A percentile compares a stretch with the other conserved stretches of the same genome.
These are phyloP conservation scores for Periophthalmus modestus DNA, from an alignment of 2,113 vertebrate genomes.

Conservation along the genomic window DNA sequence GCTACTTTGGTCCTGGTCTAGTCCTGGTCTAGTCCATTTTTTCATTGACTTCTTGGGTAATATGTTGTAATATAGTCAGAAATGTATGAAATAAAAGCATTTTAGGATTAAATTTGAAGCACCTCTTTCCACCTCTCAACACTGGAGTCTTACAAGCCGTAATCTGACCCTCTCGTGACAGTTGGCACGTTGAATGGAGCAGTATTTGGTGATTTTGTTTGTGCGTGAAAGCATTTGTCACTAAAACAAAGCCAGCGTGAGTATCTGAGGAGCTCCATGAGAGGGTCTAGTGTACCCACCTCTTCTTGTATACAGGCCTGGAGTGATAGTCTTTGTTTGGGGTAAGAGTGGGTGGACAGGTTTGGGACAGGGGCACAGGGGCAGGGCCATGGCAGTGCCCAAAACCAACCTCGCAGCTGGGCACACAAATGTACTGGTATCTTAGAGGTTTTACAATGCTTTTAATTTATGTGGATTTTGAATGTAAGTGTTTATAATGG, in stretches of 20 bases:
- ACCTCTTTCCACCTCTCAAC: not conserved
- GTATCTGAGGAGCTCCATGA: slow-evolving; percentile 48
- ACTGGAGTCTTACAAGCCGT: not conserved
- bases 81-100: not conserved
- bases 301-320: slow-evolving; percentile 40
- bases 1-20: too few relatives aligned
- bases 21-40: too few relatives aligned
- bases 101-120: not conserved
- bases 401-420: slow-evolving; percentile 65
- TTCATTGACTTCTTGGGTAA: too few relatives aligned
- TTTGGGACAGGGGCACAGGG: slow-evolving; percentile 31
- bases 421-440: slow-evolving; percentile 45
- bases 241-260: slow-evolving; percentile 51
- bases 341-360: slow-evolving; percentile 54
- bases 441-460: slow-evolving; percentile 11
- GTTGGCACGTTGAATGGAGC: slow-evolving; percentile 33
- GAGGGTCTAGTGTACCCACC: slow-evolving; percentile 32
- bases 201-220: slow-evolving; percentile 29
- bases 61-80: too few relatives aligned
- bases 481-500: not conserved
- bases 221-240: slow-evolving; percentile 42
- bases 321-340: slow-evolving; percentile 59
- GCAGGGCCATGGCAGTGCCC: slow-evolving; percentile 47
- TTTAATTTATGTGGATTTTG: slow-evolving; percentile 16
- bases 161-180: not conserved